phyloP scores from a whole-genome alignment of 2,113 vertebrate species.

The Gasterosteus nipponicus region DNA sequence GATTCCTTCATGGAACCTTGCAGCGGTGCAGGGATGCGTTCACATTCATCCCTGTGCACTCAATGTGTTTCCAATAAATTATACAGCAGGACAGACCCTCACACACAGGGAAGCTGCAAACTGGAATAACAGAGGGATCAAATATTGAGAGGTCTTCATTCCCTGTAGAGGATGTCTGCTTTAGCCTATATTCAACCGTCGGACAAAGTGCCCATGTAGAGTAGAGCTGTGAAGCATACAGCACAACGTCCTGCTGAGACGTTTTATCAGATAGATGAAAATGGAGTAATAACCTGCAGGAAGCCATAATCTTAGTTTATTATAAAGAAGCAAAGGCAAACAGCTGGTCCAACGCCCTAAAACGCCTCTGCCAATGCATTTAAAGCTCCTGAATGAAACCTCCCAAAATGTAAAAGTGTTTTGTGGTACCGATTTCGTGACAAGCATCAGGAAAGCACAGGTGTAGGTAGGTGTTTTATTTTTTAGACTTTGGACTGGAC shows the following conservation, averaged over 20 bases:
- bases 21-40: conserved; percentile 24
- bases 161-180: conserved; percentile 17
- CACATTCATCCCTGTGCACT: conserved; percentile 31
- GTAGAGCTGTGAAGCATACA: background rate
- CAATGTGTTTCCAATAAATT: conserved; percentile 66
- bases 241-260: conserved; percentile 1
- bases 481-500: too few species aligned
- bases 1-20: conserved; percentile 10
- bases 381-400: too few species aligned
- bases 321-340: background rate
- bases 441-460: too few species aligned
- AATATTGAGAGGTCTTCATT: conserved; percentile 65
- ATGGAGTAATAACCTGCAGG: background rate
- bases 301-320: background rate
- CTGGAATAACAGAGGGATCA: conserved; percentile 60
- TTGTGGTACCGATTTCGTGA: too few species aligned
- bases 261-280: background rate
- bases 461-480: too few species aligned
- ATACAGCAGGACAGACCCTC: conserved; percentile 64
- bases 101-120: conserved; percentile 63
- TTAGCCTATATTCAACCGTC: background rate
- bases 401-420: too few species aligned
- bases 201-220: conserved; percentile 37
- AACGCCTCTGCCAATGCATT: background rate
- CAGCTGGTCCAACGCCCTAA: background rate